Evolutionary conservation across 1,140 invertebrate species (phyloP), one percentile per base, ranked within the genome.

Genomic region (Sminthurinus signatus): DNA sequence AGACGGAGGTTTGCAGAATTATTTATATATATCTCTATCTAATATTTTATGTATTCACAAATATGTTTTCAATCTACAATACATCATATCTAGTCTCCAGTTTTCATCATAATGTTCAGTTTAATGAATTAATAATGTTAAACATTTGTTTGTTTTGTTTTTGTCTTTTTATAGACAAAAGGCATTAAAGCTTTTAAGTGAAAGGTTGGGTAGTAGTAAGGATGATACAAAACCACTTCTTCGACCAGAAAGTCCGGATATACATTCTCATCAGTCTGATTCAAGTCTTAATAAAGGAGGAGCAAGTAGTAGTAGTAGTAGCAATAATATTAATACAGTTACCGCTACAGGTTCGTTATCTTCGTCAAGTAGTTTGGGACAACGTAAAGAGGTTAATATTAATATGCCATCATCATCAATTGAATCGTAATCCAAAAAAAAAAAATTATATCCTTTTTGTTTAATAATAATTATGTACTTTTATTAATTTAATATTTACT

Each of bases 131-230:
- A 3, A 55, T 8, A 27, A 44, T 25, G 2, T 1, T n/a, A 17
- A 4, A 44, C 4, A 42, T 1, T 1, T 52, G 36, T 54, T 36
- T 2, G 59, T 21, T 27, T 59, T 12, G 23, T 31, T 60, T 31
- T 25, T 27, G 19, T 73, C 74, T 67, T 72, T 73, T 82, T 82
- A 10, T 77, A 96, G 93, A 76, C 92, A 95, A 90, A 91, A 96
- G 72, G 93, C 93, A 50, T 78, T 96, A 51, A 96, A 95, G 79
- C 91, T 92, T 3, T 77, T 96, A 46, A 96, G 89, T 76, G 93
- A 96, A 79, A 82, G 93, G 72, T 81, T 96, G 68, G 32, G 50
- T 36, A 43, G 46, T 3, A 65, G 57, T 31, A 57, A 65, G 36
- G 5, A 19, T 2, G 67, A 69, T 58, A 21, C 62, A 2, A 69